Percentiles rank a stretch among this genome's conserved stretches.
These are phyloP conservation scores for Poeciliopsis occidentalis DNA, from an alignment of 2,113 vertebrate genomes.

Conservation along the genomic window DNA sequence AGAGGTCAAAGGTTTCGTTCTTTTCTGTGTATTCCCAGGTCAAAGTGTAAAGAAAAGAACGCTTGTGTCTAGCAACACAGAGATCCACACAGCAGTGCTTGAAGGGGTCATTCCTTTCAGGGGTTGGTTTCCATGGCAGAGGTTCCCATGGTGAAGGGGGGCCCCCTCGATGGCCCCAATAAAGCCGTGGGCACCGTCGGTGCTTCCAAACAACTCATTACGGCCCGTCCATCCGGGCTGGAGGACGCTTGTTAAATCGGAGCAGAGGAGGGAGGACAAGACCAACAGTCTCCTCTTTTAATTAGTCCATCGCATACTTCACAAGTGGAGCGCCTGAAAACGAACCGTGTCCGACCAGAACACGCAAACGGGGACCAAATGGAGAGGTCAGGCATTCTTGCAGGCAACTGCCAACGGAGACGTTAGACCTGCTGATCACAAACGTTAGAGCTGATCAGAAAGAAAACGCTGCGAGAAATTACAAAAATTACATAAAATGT, in stretches of 20 bases:
- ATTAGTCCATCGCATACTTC: not conserved
- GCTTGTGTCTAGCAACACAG: constrained; percentile 27
- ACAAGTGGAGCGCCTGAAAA: not conserved
- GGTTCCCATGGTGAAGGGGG: constrained; percentile 70
- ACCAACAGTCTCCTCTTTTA: not conserved
- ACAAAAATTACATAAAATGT: no score
- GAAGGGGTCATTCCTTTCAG: constrained; percentile 68
- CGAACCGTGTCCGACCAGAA: not conserved
- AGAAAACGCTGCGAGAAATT: no score
- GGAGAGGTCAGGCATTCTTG: no score
- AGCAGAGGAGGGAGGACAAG: not conserved
- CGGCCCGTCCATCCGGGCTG: not conserved
- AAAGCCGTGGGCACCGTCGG: constrained; percentile 46
- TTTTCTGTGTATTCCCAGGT: not conserved
- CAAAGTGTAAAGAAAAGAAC: constrained; percentile 3
- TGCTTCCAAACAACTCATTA: constrained; percentile 42
- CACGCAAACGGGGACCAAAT: no score
- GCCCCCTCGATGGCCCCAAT: constrained; percentile 48
- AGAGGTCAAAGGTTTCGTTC: constrained; percentile 18
- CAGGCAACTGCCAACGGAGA: no score
- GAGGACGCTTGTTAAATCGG: constrained; percentile 24
- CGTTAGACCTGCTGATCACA: no score
- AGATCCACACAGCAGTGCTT: constrained; percentile 45
- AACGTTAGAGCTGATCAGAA: no score
- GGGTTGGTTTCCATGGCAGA: constrained; percentile 74